A percentile compares a stretch with the other conserved stretches of the same genome.
These are phyloP conservation scores for Maconellicoccus hirsutus DNA, from an alignment of 1,140 invertebrate species.

Conservation along the genomic window DNA sequence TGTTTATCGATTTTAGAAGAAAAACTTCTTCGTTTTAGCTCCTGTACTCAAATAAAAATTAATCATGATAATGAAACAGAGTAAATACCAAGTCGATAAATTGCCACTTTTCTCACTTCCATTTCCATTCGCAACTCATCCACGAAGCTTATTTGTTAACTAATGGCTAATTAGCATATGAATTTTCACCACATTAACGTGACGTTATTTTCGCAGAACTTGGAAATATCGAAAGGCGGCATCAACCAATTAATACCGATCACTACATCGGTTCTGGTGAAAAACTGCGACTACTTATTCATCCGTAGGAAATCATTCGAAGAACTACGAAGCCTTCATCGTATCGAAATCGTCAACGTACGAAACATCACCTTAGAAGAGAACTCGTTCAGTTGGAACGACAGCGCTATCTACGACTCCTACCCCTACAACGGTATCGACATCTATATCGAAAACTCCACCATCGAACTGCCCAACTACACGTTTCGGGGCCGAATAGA, in stretches of 20 bases:
- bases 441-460: slow-evolving; percentile 36
- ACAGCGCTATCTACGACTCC: slow-evolving; percentile 36
- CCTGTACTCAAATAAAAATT: too few relatives aligned
- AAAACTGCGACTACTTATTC: slow-evolving; percentile 27
- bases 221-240: background rate
- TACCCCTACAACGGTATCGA: slow-evolving; percentile 31
- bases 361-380: slow-evolving; percentile 37
- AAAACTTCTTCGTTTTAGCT: too few relatives aligned
- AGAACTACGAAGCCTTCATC: slow-evolving; percentile 35
- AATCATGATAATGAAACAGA: too few relatives aligned
- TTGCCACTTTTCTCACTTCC: too few relatives aligned
- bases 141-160: too few relatives aligned
- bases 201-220: background rate
- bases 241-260: background rate
- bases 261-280: background rate
- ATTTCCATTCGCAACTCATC: too few relatives aligned
- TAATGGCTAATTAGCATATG: too few relatives aligned
- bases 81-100: too few relatives aligned
- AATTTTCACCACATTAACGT: too few relatives aligned
- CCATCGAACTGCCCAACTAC: slow-evolving; percentile 48
- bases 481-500: slow-evolving; percentile 56
- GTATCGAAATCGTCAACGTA: slow-evolving; percentile 40
- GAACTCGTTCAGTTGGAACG: slow-evolving; percentile 31
- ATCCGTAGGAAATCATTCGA: slow-evolving; percentile 24
- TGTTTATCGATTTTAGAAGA: too few relatives aligned